These are phyloP conservation scores for Drosophila simulans DNA, from an alignment of 1,140 invertebrate genomes.

Conservation along the genomic window DNA sequence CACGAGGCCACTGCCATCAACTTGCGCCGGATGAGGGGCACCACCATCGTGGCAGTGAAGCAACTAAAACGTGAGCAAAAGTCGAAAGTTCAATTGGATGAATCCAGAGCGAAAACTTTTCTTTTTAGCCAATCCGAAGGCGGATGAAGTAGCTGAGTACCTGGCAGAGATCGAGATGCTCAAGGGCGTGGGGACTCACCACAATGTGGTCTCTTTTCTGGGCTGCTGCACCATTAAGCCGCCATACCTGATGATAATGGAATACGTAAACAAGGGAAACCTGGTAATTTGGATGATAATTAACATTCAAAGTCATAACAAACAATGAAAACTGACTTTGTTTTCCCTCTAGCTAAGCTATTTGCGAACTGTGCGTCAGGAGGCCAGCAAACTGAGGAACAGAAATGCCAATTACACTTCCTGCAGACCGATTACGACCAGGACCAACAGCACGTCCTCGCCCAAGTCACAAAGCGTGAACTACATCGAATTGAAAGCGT, in stretches of 20 bases:
- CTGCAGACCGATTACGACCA: conserved; percentile 14
- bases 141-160: conserved; percentile 88
- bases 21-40: conserved; percentile 85
- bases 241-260: conserved; percentile 90
- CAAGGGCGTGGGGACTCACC: conserved; percentile 91
- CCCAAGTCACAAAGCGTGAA: conserved; percentile 46
- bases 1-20: conserved; percentile 87
- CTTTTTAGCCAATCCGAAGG: conserved; percentile 80
- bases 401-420: conserved; percentile 61
- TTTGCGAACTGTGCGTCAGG: conserved; percentile 63
- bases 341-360: conserved; percentile 52
- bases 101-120: neutral
- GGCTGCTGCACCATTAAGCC: conserved; percentile 90
- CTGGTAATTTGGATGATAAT: conserved; percentile 86
- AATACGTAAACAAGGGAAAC: conserved; percentile 92
- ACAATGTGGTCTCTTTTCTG: conserved; percentile 91
- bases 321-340: too few species aligned
- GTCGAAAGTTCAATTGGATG: neutral
- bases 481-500: conserved; percentile 74
- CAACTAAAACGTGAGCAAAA: conserved; percentile 87
- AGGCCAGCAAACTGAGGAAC: conserved; percentile 42
- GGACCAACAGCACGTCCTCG: neutral
- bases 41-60: conserved; percentile 89
- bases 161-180: conserved; percentile 92
- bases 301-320: too few species aligned